These are phyloP conservation scores for Acanthisitta chloris DNA, from an alignment of 2,113 vertebrate genomes.

Conservation along the genomic window DNA sequence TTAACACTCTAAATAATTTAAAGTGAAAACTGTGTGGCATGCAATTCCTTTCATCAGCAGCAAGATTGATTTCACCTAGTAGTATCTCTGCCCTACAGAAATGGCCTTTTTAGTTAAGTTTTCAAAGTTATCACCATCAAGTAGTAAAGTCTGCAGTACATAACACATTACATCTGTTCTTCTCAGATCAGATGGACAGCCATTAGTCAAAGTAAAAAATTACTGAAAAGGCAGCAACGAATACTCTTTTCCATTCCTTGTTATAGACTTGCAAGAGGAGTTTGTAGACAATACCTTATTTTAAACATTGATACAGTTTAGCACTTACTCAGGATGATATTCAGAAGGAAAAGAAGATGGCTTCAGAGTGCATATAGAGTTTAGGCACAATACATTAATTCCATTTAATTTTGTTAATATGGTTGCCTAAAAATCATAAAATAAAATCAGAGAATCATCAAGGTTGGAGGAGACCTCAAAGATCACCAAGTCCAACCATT, in stretches of 20 bases:
- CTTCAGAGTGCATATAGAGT: neutral
- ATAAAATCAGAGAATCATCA: no score
- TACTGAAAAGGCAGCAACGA: neutral
- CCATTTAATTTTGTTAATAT: neutral
- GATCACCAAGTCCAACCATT: no score
- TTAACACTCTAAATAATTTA: conserved; percentile 70
- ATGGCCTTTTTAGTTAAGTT: conserved; percentile 42
- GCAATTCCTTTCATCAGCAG: conserved; percentile 41
- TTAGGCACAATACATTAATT: neutral
- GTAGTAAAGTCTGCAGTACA: neutral
- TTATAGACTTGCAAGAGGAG: neutral
- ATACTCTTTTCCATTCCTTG: neutral
- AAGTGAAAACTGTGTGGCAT: conserved; percentile 7
- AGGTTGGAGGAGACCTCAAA: no score
- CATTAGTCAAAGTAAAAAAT: conserved; percentile 46
- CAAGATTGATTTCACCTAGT: conserved; percentile 58
- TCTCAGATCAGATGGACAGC: neutral
- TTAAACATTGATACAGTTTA: neutral
- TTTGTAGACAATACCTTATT: neutral
- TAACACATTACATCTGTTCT: conserved; percentile 20
- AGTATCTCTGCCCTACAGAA: conserved; percentile 56
- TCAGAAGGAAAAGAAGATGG: neutral
- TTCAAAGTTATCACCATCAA: conserved; percentile 39
- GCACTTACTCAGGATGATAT: neutral
- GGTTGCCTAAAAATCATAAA: neutral